Evolutionary conservation across 2,113 vertebrate genomes (phyloP).

Genomic region (Regulus satrapa): DNA sequence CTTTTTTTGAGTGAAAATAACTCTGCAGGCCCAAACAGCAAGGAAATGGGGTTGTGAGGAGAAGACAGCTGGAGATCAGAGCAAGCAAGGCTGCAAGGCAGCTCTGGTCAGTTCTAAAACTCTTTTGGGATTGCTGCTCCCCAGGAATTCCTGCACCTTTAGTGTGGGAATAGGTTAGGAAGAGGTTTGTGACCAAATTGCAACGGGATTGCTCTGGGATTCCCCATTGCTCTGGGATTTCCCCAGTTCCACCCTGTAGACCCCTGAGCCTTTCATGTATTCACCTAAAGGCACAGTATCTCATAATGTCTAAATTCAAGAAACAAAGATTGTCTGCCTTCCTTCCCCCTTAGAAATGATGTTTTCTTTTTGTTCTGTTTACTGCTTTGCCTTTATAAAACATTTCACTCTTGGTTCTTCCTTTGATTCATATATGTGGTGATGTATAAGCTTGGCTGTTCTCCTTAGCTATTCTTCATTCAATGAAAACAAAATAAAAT

Average conservation of each 20-base stretch:
- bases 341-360: neutral
- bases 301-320: neutral
- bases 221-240: neutral
- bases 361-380: neutral
- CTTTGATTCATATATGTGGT: neutral
- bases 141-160: neutral
- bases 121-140: neutral
- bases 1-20: neutral
- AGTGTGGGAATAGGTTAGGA: neutral
- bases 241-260: neutral
- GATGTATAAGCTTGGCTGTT: neutral
- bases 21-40: neutral
- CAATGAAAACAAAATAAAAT: constrained; percentile 7
- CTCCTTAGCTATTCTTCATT: neutral
- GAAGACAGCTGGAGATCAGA: neutral
- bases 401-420: neutral
- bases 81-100: neutral
- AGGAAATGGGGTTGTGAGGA: neutral
- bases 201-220: no score
- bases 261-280: neutral
- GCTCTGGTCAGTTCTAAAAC: neutral
- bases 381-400: neutral
- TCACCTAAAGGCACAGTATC: neutral
- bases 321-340: neutral
- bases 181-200: no score